Conservation (phyloP, 2,888 invertebrate genomes). For the Abscondita cerata region DNA sequence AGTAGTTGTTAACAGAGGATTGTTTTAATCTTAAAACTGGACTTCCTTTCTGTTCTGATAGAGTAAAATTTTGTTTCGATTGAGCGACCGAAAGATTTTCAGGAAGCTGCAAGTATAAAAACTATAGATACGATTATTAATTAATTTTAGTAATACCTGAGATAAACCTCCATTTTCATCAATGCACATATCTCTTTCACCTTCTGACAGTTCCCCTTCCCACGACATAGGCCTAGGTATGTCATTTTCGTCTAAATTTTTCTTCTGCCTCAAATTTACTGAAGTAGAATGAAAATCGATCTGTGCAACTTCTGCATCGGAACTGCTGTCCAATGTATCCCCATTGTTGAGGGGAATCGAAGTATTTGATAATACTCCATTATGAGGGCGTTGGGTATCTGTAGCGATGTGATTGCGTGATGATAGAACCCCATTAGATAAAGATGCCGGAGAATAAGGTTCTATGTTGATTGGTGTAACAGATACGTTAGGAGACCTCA, state of each 20-base stretch:
- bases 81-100: constrained; percentile 53
- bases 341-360: constrained; percentile 21
- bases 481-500: constrained; percentile 69
- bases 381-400: constrained; percentile 23
- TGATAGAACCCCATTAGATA: constrained; percentile 28
- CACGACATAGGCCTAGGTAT: constrained; percentile 87
- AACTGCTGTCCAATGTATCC: constrained; percentile 68
- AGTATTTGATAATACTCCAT: constrained; percentile 24
- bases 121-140: neutral
- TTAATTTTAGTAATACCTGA: constrained; percentile 25
- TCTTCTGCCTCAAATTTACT: constrained; percentile 54
- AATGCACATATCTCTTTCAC: constrained; percentile 65
- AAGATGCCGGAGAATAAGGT: constrained; percentile 41
- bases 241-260: constrained; percentile 54
- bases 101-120: constrained; percentile 47
- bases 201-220: constrained; percentile 92
- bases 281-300: constrained; percentile 71
- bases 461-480: constrained; percentile 81
- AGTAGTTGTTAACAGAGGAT: constrained; percentile 66
- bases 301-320: constrained; percentile 81
- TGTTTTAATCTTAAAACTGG: constrained; percentile 60
- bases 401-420: constrained; percentile 40
- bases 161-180: constrained; percentile 48
- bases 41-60: constrained; percentile 57
- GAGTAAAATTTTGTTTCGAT: constrained; percentile 46